Percentiles rank a stretch among this genome's conserved stretches.
These are phyloP conservation scores for Rhea pennata DNA, from an alignment of 2,113 vertebrate genomes.

Conservation along the genomic window DNA sequence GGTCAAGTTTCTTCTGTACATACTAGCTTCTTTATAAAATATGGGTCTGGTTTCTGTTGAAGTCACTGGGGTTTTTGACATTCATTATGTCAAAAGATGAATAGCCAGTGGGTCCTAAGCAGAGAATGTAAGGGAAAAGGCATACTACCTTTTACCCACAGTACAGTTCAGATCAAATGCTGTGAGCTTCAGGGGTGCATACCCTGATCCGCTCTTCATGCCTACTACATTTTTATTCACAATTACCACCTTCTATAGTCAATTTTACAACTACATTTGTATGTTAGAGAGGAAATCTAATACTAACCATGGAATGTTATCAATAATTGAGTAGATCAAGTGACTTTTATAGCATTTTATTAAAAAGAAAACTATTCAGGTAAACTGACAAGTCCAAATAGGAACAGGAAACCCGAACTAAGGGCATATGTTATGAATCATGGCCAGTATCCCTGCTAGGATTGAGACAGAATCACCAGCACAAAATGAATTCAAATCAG, in stretches of 20 bases:
- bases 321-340: constrained; percentile 39
- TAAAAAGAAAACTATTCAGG: constrained; percentile 41
- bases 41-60: background rate
- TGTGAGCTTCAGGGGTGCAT: background rate
- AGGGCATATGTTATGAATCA: constrained; percentile 23
- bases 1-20: background rate
- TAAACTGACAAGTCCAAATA: constrained; percentile 27
- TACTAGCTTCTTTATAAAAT: background rate
- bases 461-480: constrained; percentile 41
- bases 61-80: background rate
- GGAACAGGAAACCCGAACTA: constrained; percentile 8
- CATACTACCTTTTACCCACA: background rate
- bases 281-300: constrained; percentile 58
- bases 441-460: constrained; percentile 22
- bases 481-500: constrained; percentile 62
- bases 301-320: constrained; percentile 13
- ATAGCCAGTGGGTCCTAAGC: background rate
- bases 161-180: background rate
- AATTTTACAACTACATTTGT: constrained; percentile 32
- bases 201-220: background rate
- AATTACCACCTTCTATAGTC: constrained; percentile 4
- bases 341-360: constrained; percentile 16
- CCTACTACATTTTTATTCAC: background rate
- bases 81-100: background rate
- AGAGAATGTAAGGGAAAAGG: background rate